Conservation (phyloP, 2,888 invertebrate species). For the Orchestes rusci region DNA sequence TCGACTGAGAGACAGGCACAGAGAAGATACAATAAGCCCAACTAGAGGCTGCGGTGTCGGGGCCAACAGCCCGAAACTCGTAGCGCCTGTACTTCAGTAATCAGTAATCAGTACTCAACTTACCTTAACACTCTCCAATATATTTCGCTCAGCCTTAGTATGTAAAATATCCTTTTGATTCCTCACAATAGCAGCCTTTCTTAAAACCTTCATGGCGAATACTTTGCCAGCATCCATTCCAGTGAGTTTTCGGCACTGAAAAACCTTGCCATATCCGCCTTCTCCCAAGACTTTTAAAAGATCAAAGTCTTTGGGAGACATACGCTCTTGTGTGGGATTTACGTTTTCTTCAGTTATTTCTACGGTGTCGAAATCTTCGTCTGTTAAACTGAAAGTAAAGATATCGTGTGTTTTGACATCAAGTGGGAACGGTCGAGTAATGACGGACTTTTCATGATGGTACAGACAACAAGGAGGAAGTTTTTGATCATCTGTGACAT, state of each 20-base stretch:
- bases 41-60: too few species aligned
- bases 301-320: slow-evolving; percentile 96
- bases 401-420: too few species aligned
- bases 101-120: too few species aligned
- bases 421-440: too few species aligned
- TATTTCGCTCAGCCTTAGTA: slow-evolving; percentile 99
- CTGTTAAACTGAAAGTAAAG: slow-evolving; percentile 21
- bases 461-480: too few species aligned
- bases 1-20: too few species aligned
- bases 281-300: slow-evolving; percentile 93
- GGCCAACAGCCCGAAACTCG: too few species aligned
- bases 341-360: slow-evolving; percentile 66
- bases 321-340: slow-evolving; percentile 80
- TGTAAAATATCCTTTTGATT: slow-evolving; percentile 99
- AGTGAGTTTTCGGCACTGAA: slow-evolving; percentile 86
- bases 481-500: too few species aligned
- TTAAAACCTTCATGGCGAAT: slow-evolving; percentile 99
- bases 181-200: slow-evolving; percentile 95
- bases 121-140: slow-evolving; percentile 97
- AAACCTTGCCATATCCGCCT: slow-evolving; percentile 99
- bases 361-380: slow-evolving; percentile 56
- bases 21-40: too few species aligned
- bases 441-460: too few species aligned
- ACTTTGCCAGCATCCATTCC: slow-evolving; percentile 88
- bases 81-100: too few species aligned